Percentiles rank a stretch among this genome's conserved stretches.
Evolutionary conservation across 1,140 invertebrate genomes (phyloP).

Genomic region (Ceratoteleas bidentatus): DNA sequence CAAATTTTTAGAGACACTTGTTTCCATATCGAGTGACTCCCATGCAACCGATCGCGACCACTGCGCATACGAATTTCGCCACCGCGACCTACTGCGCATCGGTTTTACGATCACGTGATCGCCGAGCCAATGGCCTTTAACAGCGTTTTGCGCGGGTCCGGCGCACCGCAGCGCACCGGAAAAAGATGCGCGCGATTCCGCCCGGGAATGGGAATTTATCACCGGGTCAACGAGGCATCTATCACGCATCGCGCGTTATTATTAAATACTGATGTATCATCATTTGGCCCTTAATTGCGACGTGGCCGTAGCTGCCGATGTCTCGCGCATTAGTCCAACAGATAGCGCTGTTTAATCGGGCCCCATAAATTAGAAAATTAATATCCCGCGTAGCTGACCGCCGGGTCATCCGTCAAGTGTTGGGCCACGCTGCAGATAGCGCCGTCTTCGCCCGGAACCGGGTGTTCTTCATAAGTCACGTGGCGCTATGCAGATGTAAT

Average conservation of each 20-base stretch:
- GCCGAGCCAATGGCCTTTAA: background rate
- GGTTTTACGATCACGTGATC: background rate
- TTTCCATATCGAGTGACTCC: background rate
- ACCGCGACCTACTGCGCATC: background rate
- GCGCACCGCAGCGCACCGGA: background rate
- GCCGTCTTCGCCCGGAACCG: constrained; percentile 55
- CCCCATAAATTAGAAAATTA: constrained; percentile 81
- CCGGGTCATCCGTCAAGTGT: constrained; percentile 79
- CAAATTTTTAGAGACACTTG: too few species aligned
- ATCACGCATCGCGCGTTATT: constrained; percentile 18
- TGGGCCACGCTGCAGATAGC: constrained; percentile 75
- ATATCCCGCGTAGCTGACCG: constrained; percentile 77
- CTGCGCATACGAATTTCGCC: background rate
- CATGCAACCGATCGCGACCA: background rate
- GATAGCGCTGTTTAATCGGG: constrained; percentile 79
- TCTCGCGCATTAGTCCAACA: constrained; percentile 78
- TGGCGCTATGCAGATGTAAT: constrained; percentile 54
- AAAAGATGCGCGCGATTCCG: background rate
- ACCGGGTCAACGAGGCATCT: constrained; percentile 5
- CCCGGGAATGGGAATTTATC: background rate
- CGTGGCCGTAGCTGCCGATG: constrained; percentile 43
- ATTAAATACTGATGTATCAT: constrained; percentile 53
- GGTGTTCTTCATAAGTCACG: constrained; percentile 54
- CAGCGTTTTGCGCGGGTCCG: background rate
- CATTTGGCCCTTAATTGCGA: constrained; percentile 37